Evolutionary conservation across 1,140 invertebrate species (phyloP).

Genomic region (Coelopa frigida): DNA sequence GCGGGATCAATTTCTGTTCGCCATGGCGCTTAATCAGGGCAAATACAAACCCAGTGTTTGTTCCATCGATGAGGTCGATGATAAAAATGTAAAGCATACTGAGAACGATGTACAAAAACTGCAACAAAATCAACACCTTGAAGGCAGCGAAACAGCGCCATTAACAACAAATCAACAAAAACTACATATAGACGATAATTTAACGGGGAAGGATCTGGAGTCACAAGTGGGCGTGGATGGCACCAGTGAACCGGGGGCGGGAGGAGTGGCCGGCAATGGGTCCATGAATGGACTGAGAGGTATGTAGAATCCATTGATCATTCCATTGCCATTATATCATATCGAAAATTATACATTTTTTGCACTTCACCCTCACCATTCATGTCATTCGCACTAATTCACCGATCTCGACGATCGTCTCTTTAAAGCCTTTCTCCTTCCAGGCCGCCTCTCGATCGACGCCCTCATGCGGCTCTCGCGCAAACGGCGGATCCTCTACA

Average conservation of each 20-base stretch:
- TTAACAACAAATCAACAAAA: slow-evolving; percentile 40
- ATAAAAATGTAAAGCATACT: slow-evolving; percentile 31
- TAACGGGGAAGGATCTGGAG: slow-evolving; percentile 34
- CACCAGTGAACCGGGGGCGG: slow-evolving; percentile 12
- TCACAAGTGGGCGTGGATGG: slow-evolving; percentile 12
- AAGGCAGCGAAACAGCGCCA: slow-evolving; percentile 38
- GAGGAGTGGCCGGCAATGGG: slow-evolving; percentile 15
- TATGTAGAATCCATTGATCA: slow-evolving; percentile 17
- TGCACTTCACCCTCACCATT: not conserved
- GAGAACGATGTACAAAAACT: too few relatives aligned
- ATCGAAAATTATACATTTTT: slow-evolving; percentile 2
- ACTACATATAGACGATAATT: slow-evolving; percentile 28
- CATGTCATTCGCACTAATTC: not conserved
- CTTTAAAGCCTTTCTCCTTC: slow-evolving; percentile 34
- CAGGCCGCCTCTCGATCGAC: slow-evolving; percentile 39
- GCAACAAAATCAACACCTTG: slow-evolving; percentile 28
- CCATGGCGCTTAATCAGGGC: slow-evolving; percentile 40
- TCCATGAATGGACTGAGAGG: slow-evolving; percentile 38
- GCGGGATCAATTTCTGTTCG: too few relatives aligned
- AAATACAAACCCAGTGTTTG: slow-evolving; percentile 39
- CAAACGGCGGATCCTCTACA: slow-evolving; percentile 36
- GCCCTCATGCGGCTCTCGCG: slow-evolving; percentile 36
- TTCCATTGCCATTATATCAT: too few relatives aligned
- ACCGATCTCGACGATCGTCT: not conserved
- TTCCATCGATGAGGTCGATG: slow-evolving; percentile 40